These are phyloP conservation scores for Propithecus perrieri DNA, from an alignment of 2,797 vertebrate species.

Conservation along the genomic window DNA sequence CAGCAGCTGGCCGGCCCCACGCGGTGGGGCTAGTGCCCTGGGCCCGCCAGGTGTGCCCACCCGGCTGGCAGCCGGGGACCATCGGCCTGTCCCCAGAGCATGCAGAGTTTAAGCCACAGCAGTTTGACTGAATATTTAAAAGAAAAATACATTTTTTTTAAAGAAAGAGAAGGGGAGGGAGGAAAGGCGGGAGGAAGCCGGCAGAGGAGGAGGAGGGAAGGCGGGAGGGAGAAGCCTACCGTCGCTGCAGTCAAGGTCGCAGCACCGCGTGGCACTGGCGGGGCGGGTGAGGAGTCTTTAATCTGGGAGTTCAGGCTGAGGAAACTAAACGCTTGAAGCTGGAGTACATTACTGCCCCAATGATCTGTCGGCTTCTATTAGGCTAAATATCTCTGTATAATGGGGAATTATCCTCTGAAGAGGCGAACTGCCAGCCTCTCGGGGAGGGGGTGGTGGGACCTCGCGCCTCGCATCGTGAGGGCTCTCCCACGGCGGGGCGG, in stretches of 20 bases:
- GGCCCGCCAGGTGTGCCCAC: not conserved
- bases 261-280: constrained; percentile 52
- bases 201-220: not conserved
- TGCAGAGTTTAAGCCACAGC: constrained; percentile 81
- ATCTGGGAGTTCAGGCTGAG: constrained; percentile 67
- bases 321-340: constrained; percentile 75
- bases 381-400: constrained; percentile 76
- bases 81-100: constrained; percentile 77
- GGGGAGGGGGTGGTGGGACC: not conserved
- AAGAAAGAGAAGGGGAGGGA: not conserved
- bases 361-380: constrained; percentile 73
- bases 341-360: constrained; percentile 58
- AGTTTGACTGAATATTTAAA: constrained; percentile 80
- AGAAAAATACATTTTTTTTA: constrained; percentile 70
- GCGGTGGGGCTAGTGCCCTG: not conserved
- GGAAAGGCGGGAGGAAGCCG: not conserved
- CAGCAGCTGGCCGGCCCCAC: not conserved
- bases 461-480: not conserved
- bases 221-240: constrained; percentile 61
- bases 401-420: constrained; percentile 67
- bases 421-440: constrained; percentile 51
- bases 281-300: constrained; percentile 61
- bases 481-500: not conserved
- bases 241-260: constrained; percentile 82
- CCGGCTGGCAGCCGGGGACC: constrained; percentile 61